Evolutionary conservation across 2,797 vertebrate species (phyloP).

Genomic region (Eupleurogrammus muticus): DNA sequence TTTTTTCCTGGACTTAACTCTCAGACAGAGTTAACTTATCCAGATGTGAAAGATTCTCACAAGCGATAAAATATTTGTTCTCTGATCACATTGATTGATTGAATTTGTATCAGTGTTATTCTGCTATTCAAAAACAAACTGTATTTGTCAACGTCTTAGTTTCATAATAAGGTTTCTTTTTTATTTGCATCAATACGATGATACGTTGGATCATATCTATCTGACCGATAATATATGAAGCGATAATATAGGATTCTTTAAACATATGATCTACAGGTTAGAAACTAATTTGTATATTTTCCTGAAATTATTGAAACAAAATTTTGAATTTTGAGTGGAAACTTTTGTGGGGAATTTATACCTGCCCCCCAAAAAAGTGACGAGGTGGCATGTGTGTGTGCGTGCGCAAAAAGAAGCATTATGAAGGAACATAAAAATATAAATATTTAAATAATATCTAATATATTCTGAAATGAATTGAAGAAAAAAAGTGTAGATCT

Average conservation of each 20-base stretch:
- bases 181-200: slow-evolving; percentile 72
- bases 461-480: slow-evolving; percentile 11
- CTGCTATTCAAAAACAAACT: slow-evolving; percentile 78
- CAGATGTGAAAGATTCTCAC: slow-evolving; percentile 56
- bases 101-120: slow-evolving; percentile 79
- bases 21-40: slow-evolving; percentile 35
- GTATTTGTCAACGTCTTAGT: slow-evolving; percentile 86
- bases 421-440: slow-evolving; percentile 27
- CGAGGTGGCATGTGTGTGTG: not conserved
- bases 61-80: slow-evolving; percentile 50
- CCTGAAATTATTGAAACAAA: slow-evolving; percentile 31
- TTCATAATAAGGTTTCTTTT: slow-evolving; percentile 79
- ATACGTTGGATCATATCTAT: no score
- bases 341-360: not conserved
- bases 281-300: slow-evolving; percentile 15
- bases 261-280: slow-evolving; percentile 17
- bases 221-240: slow-evolving; percentile 44
- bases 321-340: slow-evolving; percentile 27
- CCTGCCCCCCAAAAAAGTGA: not conserved
- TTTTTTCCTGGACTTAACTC: slow-evolving; percentile 43
- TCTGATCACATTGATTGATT: slow-evolving; percentile 51
- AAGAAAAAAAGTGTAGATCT: slow-evolving; percentile 62
- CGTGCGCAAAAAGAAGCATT: not conserved
- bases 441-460: slow-evolving; percentile 1
- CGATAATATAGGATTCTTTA: no score